Conservation (phyloP, 1,140 invertebrate genomes). For the Procambarus virginalis region DNA sequence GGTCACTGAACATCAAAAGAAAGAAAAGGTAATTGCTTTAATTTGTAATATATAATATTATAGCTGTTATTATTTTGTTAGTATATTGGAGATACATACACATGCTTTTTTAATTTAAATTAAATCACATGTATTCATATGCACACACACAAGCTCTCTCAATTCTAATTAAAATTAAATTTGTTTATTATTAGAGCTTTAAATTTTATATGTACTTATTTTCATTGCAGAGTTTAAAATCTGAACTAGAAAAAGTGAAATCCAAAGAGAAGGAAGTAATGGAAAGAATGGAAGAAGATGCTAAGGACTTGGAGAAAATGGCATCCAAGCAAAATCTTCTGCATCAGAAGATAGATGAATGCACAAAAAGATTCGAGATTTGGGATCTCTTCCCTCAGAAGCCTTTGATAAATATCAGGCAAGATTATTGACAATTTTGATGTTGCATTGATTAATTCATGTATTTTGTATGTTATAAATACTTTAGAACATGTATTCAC, state of each 20-base stretch:
- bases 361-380: conserved; percentile 95
- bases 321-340: conserved; percentile 95
- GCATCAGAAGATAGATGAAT: conserved; percentile 96
- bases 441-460: too few species aligned
- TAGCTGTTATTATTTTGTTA: not conserved
- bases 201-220: not conserved
- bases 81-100: not conserved
- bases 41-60: not conserved
- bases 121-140: too few species aligned
- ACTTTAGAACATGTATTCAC: too few species aligned
- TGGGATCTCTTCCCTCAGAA: conserved; percentile 94
- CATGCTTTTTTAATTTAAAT: too few species aligned
- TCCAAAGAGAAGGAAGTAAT: conserved; percentile 94
- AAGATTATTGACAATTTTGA: not conserved
- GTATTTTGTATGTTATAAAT: too few species aligned
- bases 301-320: conserved; percentile 97
- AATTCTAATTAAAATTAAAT: not conserved
- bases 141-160: too few species aligned
- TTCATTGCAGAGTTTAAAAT: conserved; percentile 77
- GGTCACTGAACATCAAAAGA: conserved; percentile 81
- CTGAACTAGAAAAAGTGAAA: conserved; percentile 88
- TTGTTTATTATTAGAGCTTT: not conserved
- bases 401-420: conserved; percentile 91
- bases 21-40: conserved; percentile 62
- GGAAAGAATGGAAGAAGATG: conserved; percentile 96